phyloP scores from a whole-genome alignment of 2,797 vertebrate genomes.

The Pseudochaenichthys georgianus region DNA sequence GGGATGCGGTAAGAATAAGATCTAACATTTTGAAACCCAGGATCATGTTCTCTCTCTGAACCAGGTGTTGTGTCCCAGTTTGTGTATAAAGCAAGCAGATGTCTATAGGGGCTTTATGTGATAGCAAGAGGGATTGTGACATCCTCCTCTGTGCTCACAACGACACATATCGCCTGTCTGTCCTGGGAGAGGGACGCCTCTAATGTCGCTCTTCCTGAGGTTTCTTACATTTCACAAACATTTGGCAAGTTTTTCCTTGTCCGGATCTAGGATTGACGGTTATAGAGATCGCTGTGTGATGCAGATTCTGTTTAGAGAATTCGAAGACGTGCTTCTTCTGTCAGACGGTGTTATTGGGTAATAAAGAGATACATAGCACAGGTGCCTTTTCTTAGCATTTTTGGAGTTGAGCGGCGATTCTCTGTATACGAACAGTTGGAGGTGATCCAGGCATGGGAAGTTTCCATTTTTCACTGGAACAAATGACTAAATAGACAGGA shows the following conservation, averaged over 20 bases:
- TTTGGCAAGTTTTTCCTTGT: background rate
- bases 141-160: background rate
- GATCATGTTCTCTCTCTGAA: background rate
- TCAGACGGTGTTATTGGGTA: background rate
- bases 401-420: conserved; percentile 19
- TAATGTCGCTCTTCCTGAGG: background rate
- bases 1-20: conserved; percentile 11
- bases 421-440: conserved; percentile 9
- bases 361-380: background rate
- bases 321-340: background rate
- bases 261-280: background rate
- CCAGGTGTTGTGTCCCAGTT: background rate
- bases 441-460: conserved; percentile 8
- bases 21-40: conserved; percentile 5
- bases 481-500: conserved; percentile 1
- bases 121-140: background rate
- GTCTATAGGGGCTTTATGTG: background rate
- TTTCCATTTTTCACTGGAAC: background rate
- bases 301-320: background rate
- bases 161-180: background rate
- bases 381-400: background rate
- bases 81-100: conserved; percentile 15
- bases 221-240: background rate
- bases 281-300: background rate
- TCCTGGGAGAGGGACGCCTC: background rate